Evolutionary conservation across 2,888 invertebrate genomes (phyloP).

Genomic region (Ectobius pallidus): DNA sequence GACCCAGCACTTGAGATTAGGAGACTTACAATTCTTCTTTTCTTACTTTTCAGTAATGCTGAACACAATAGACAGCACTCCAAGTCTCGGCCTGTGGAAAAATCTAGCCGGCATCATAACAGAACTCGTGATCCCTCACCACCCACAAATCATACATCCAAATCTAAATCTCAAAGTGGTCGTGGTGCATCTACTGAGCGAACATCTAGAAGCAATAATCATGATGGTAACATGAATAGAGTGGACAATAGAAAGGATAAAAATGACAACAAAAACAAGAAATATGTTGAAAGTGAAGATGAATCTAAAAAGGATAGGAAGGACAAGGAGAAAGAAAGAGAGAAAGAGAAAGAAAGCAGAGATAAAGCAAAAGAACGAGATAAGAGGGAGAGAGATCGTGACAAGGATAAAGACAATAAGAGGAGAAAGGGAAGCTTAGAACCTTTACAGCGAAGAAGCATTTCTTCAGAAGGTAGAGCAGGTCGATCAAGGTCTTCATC

Average conservation of each 20-base stretch:
- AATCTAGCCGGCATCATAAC: slow-evolving; percentile 6
- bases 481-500: slow-evolving; percentile 23
- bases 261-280: slow-evolving; percentile 30
- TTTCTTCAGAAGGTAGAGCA: slow-evolving; percentile 12
- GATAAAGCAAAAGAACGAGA: slow-evolving; percentile 15
- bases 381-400: slow-evolving; percentile 5
- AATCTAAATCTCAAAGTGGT: neutral
- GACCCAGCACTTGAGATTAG: no score
- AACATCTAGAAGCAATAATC: neutral
- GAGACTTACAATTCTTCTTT: no score
- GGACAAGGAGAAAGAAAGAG: slow-evolving; percentile 12
- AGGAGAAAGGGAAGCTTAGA: slow-evolving; percentile 5
- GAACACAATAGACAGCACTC: slow-evolving; percentile 14
- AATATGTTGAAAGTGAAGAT: slow-evolving; percentile 32
- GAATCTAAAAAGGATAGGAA: slow-evolving; percentile 19
- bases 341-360: neutral
- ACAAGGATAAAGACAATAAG: slow-evolving; percentile 13
- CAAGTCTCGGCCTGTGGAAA: slow-evolving; percentile 22
- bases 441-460: neutral
- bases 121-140: slow-evolving; percentile 19
- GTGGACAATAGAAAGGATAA: slow-evolving; percentile 30
- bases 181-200: slow-evolving; percentile 14
- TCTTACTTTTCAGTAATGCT: slow-evolving; percentile 25
- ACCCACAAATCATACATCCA: slow-evolving; percentile 1
- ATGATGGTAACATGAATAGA: neutral